Base-by-base conservation (phyloP, 2,797 vertebrate genomes). In the Sphaeramia orbicularis region DNA sequence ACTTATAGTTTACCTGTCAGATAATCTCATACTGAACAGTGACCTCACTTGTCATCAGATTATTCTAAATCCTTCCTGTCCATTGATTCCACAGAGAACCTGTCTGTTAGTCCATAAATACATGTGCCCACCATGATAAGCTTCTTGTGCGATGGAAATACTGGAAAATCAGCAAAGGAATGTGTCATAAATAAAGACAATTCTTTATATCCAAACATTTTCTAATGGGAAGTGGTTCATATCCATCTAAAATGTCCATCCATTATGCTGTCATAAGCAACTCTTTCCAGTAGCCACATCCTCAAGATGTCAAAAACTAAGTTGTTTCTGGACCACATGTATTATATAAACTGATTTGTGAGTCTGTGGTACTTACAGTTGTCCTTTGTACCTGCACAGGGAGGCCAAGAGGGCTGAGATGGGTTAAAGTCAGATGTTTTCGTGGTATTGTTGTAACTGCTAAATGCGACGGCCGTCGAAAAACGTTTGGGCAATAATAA, bases 161-260 rank as follows among this genome's bases (percentile, higher is more conserved):
- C 10, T 62, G 35, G n/a, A 69, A 6, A 18, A 45, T 18, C 44
- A 48, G 62, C 24, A 48, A 19, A 42, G 2, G 21, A 51, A 41
- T 58, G 50, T 48, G 30, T 58, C 59, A 52, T 65, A 56, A 61
- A 32, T 45, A 10, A 43, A 7, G 9, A 16, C 40, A 13, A 30
- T 42, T 65, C 19, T 45, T 24, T 47, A 44, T 58, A 59, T 49
- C 48, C 62, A 52, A 55, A 32, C 38, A 27, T 15, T 35, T 27
- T 54, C 10, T 7, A 15, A n/a, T 21, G 44, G 30, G 21, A 61
- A 53, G 6, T 53, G 35, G 50, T 58, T 36, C 10, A 10, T 10
- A 7, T 21, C 47, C 30, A 21, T 60, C 15, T 36, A 16, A 47
- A 37, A 62, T 53, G 41, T 32, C 27, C 44, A n/a, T 56, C 15